A percentile compares a stretch with the other conserved stretches of the same genome.
Evolutionary conservation across 2,888 invertebrate species (phyloP).

Genomic region (Leucoptera coffeella): DNA sequence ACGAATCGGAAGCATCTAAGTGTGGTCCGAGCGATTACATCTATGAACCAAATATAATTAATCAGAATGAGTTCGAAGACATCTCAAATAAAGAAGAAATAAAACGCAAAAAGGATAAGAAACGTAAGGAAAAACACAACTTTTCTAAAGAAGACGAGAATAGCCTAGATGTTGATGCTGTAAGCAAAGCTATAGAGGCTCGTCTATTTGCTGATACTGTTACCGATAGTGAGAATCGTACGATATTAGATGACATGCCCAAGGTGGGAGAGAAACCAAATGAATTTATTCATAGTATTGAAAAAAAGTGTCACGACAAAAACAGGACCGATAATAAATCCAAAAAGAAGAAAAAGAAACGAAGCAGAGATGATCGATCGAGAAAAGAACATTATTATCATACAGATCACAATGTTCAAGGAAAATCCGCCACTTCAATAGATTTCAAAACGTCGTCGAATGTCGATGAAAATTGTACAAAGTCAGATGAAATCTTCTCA

Average conservation of each 20-base stretch:
- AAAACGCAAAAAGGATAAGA: constrained; percentile 57
- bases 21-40: no score
- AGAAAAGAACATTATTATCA: no score
- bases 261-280: constrained; percentile 13
- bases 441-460: no score
- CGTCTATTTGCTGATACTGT: constrained; percentile 65
- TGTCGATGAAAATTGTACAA: no score
- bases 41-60: no score
- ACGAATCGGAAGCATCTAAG: constrained; percentile 64
- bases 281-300: constrained; percentile 7
- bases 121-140: constrained; percentile 56
- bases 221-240: constrained; percentile 37
- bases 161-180: constrained; percentile 74
- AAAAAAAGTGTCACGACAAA: constrained; percentile 18
- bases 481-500: no score
- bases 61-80: no score
- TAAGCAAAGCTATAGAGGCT: constrained; percentile 76
- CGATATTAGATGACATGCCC: constrained; percentile 19
- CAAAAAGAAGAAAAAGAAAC: no score
- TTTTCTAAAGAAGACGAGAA: constrained; percentile 63
- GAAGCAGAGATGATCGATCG: constrained; percentile 72
- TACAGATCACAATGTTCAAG: no score
- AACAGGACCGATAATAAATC: constrained; percentile 54
- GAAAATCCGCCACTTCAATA: no score
- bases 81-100: no score